A percentile compares a stretch with the other conserved stretches of the same genome.
Evolutionary conservation across 2,888 invertebrate genomes (phyloP).

Genomic region (Sepiola atlantica): DNA sequence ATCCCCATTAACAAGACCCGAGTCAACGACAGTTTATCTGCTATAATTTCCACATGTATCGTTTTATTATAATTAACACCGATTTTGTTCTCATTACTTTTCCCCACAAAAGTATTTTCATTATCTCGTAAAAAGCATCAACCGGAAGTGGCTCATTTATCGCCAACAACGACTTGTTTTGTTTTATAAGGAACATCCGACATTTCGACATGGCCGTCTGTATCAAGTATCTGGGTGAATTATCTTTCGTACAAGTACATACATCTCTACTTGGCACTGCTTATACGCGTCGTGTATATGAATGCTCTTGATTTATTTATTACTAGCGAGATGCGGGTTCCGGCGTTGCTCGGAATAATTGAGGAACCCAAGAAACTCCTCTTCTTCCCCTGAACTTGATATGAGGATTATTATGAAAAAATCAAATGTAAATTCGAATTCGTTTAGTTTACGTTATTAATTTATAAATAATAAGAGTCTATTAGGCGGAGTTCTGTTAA

Average conservation of each 20-base stretch:
- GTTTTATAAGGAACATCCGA: background rate
- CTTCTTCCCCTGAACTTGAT: no score
- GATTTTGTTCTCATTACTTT: background rate
- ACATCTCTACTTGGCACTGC: background rate
- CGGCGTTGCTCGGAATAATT: no score
- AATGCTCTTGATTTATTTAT: background rate
- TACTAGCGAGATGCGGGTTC: no score
- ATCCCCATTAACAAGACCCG: no score
- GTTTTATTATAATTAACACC: background rate
- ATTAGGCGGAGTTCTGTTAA: no score
- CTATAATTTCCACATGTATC: background rate
- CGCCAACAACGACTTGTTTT: background rate
- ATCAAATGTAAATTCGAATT: no score
- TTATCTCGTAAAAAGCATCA: background rate
- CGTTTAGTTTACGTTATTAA: no score
- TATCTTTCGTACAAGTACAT: background rate
- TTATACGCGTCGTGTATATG: background rate
- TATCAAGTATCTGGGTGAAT: background rate
- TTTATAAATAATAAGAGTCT: no score
- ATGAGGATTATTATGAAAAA: no score
- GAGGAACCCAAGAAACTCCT: no score
- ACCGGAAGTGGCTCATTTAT: background rate
- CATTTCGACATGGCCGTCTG: background rate
- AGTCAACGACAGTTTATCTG: background rate
- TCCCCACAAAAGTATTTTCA: background rate